Evolutionary conservation across 1,140 invertebrate species (phyloP).

Genomic region (Musca domestica): DNA sequence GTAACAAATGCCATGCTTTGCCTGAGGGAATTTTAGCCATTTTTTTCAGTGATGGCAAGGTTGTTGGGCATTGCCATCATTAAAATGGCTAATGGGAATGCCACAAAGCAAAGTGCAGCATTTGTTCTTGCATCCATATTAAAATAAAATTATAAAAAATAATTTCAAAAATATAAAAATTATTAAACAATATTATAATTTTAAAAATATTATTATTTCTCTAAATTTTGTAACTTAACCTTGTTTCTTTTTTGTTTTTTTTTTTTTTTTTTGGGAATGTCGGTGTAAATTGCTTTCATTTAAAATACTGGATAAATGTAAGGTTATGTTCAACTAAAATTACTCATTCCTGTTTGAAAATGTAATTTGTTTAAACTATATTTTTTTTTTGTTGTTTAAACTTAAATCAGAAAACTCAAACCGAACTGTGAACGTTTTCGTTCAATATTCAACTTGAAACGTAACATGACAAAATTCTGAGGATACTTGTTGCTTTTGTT

Average conservation of each 20-base stretch:
- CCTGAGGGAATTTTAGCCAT: no score
- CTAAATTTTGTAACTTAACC: conserved; percentile 11
- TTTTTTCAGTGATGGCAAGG: no score
- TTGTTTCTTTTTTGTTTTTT: conserved; percentile 28
- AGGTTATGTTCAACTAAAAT: not conserved
- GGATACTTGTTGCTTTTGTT: conserved; percentile 8
- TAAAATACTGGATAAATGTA: no score
- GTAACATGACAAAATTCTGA: conserved; percentile 6
- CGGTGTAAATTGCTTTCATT: not conserved
- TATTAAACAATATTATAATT: not conserved
- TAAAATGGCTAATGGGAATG: no score
- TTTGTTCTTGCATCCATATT: no score
- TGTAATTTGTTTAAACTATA: not conserved
- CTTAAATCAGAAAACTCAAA: no score
- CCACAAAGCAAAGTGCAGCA: no score
- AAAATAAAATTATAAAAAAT: not conserved
- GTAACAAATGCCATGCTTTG: no score
- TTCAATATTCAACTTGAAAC: not conserved
- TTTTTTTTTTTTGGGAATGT: conserved; percentile 8
- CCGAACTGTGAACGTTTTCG: no score
- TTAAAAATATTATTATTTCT: not conserved
- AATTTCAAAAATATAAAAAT: not conserved
- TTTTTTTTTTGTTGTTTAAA: not conserved
- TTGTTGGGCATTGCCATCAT: no score
- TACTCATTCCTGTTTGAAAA: conserved; percentile 10